phyloP scores from a whole-genome alignment of 2,113 vertebrate species.

The Peromyscus polionotus region DNA sequence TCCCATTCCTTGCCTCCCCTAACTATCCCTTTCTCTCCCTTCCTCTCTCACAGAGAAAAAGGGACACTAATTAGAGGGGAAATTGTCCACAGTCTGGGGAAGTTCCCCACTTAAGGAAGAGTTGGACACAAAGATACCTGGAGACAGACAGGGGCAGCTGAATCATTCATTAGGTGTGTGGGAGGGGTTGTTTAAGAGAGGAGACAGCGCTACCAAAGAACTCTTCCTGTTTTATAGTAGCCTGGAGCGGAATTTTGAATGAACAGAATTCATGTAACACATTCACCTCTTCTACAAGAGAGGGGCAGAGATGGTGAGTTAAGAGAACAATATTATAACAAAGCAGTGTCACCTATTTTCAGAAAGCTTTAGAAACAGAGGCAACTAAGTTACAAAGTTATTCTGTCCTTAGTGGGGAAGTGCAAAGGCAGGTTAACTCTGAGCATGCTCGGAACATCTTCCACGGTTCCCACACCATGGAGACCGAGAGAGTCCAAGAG shows the following conservation, averaged over 20 bases:
- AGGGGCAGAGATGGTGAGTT: background rate
- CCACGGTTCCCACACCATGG: background rate
- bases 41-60: background rate
- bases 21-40: background rate
- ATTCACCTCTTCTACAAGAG: background rate
- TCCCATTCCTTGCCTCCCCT: background rate
- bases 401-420: background rate
- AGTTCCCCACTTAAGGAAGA: background rate
- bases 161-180: background rate
- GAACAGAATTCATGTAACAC: background rate
- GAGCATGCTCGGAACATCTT: background rate
- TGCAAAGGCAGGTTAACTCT: background rate
- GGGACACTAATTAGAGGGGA: background rate
- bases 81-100: background rate
- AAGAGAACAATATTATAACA: background rate
- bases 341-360: background rate
- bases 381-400: background rate
- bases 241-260: background rate
- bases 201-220: background rate
- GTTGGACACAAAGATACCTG: background rate
- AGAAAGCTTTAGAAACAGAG: constrained; percentile 44
- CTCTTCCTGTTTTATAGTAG: background rate
- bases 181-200: too few species aligned
- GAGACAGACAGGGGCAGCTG: background rate
- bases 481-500: background rate